phyloP scores from a whole-genome alignment of 2,113 vertebrate genomes.

The Setophaga kirtlandii region DNA sequence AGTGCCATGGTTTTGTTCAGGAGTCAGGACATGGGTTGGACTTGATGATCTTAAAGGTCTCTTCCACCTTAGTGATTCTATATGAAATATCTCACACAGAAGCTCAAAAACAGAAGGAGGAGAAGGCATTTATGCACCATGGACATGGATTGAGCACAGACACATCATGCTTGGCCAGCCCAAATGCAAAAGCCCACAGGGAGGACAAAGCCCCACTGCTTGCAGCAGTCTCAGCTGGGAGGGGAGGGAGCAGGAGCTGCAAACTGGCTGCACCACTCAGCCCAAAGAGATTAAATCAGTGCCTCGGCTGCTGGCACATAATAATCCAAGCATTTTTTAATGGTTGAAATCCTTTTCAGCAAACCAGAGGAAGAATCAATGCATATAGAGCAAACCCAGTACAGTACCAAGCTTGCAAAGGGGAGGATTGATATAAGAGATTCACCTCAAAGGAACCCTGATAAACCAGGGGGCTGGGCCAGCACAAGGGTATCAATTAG shows the following conservation, averaged over 20 bases:
- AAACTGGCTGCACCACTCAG: neutral
- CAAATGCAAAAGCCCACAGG: accelerated
- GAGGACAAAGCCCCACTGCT: neutral
- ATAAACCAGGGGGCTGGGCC: neutral
- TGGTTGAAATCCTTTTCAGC: neutral
- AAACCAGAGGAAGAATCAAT: neutral
- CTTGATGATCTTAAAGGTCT: neutral
- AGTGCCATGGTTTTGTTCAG: neutral
- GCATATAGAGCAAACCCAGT: neutral
- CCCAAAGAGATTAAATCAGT: neutral
- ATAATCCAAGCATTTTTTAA: neutral
- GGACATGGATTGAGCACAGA: neutral
- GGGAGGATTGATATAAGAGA: accelerated
- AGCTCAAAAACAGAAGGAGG: neutral
- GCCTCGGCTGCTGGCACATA: neutral
- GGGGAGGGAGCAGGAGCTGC: neutral
- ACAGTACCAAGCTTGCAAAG: neutral
- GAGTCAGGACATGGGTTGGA: too few species aligned
- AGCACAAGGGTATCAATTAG: neutral
- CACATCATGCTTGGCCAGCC: neutral
- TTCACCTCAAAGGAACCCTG: neutral
- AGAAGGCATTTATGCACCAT: neutral
- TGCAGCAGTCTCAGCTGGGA: accelerated
- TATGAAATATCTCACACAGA: neutral
- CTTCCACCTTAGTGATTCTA: neutral